Percentiles rank a stretch among this genome's conserved stretches.
Conservation (phyloP, 2,797 vertebrate genomes). For the Macropodus opercularis region DNA sequence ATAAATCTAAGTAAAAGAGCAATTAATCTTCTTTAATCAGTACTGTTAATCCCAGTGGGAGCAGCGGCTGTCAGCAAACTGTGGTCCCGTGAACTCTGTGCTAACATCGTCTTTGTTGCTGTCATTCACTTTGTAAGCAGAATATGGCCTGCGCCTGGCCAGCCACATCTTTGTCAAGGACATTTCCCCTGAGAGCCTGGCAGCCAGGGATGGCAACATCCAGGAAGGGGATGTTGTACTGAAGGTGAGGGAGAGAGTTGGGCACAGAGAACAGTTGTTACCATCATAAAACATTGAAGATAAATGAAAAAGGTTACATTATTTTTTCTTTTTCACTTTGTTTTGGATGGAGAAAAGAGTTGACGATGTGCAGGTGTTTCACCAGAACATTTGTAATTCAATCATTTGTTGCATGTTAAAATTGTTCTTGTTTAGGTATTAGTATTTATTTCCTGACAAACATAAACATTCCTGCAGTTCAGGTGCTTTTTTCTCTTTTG, state of each 20-base stretch:
- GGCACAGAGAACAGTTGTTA: neutral
- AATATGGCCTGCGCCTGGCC: slow-evolving; percentile 97
- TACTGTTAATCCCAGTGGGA: slow-evolving; percentile 64
- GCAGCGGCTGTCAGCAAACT: slow-evolving; percentile 49
- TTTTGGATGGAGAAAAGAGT: slow-evolving; percentile 1
- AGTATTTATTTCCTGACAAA: slow-evolving; percentile 24
- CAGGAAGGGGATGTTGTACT: slow-evolving; percentile 99
- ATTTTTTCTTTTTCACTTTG: slow-evolving; percentile 4
- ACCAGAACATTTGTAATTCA: neutral
- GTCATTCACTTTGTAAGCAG: slow-evolving; percentile 87
- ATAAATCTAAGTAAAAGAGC: slow-evolving; percentile 76
- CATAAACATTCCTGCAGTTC: neutral
- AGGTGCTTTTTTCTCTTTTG: slow-evolving; percentile 16
- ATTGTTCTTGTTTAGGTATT: neutral
- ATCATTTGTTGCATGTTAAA: neutral
- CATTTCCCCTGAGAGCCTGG: slow-evolving; percentile 98
- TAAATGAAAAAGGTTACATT: slow-evolving; percentile 2
- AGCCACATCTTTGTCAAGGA: slow-evolving; percentile 99
- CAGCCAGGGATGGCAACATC: slow-evolving; percentile 98
- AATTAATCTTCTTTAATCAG: slow-evolving; percentile 78
- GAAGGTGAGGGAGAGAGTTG: slow-evolving; percentile 84
- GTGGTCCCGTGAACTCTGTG: slow-evolving; percentile 65
- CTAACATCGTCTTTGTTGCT: slow-evolving; percentile 79
- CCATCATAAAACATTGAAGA: slow-evolving; percentile 16
- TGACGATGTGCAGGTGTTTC: neutral